Conservation (phyloP, 2,113 vertebrate species). For the Callopanchax toddi region DNA sequence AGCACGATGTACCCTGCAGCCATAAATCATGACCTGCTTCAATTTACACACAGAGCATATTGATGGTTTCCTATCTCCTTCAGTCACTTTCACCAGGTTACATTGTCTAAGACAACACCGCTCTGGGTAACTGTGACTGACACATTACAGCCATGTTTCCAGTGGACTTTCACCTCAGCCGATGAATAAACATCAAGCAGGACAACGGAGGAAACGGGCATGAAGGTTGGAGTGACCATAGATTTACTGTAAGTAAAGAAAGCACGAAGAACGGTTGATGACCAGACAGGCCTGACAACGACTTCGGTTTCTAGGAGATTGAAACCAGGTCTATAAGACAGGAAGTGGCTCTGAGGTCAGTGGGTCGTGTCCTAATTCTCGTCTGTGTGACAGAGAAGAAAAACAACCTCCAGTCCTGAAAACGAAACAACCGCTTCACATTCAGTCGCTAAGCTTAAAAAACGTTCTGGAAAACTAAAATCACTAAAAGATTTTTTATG, state of each 20-base stretch:
- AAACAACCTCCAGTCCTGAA: not conserved
- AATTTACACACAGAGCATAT: slow-evolving; percentile 76
- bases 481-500: too few species aligned
- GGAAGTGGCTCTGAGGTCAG: slow-evolving; percentile 60
- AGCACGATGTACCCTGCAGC: slow-evolving; percentile 68
- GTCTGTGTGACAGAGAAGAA: slow-evolving; percentile 3
- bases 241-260: slow-evolving; percentile 51
- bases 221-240: slow-evolving; percentile 52
- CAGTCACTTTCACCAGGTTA: slow-evolving; percentile 73
- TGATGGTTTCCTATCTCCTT: slow-evolving; percentile 76
- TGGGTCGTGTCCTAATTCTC: slow-evolving; percentile 44
- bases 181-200: slow-evolving; percentile 57
- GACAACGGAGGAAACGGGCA: slow-evolving; percentile 16
- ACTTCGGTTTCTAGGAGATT: slow-evolving; percentile 36
- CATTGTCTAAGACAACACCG: slow-evolving; percentile 67
- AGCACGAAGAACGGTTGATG: slow-evolving; percentile 51
- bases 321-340: slow-evolving; percentile 30
- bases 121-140: slow-evolving; percentile 68
- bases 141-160: slow-evolving; percentile 70
- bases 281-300: slow-evolving; percentile 31
- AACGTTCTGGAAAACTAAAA: too few species aligned
- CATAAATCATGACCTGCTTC: slow-evolving; percentile 79
- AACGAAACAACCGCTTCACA: too few species aligned
- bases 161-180: slow-evolving; percentile 57
- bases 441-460: too few species aligned